These are phyloP conservation scores for Magallana nippona DNA, from an alignment of 2,888 invertebrate genomes.

Conservation along the genomic window DNA sequence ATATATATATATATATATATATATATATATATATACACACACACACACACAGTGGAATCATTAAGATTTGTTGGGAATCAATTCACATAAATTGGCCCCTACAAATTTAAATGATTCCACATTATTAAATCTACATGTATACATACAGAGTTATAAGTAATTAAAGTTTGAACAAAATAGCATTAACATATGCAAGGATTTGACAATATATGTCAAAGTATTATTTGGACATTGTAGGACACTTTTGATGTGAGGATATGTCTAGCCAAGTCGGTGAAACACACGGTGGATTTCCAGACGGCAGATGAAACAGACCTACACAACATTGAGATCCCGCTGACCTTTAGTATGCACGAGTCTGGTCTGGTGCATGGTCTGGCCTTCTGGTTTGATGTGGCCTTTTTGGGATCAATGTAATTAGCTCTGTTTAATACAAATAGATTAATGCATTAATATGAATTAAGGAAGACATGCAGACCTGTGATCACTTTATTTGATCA, in stretches of 20 bases:
- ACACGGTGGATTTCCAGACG: conserved; percentile 95
- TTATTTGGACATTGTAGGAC: conserved; percentile 82
- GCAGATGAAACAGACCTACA: conserved; percentile 96
- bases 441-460: too few relatives aligned
- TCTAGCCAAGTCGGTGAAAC: conserved; percentile 94
- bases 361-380: conserved; percentile 98
- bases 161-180: too few relatives aligned
- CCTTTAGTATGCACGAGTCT: conserved; percentile 94
- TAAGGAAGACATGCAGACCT: too few relatives aligned
- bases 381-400: conserved; percentile 99
- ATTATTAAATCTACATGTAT: background rate
- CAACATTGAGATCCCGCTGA: conserved; percentile 95
- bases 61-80: too few relatives aligned
- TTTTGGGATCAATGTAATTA: conserved; percentile 86
- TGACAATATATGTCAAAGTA: background rate
- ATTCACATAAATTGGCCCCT: too few relatives aligned
- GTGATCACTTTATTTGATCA: too few relatives aligned
- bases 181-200: background rate
- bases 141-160: background rate
- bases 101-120: too few relatives aligned
- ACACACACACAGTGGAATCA: too few relatives aligned
- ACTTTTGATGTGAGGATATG: conserved; percentile 99
- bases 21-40: too few relatives aligned
- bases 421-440: background rate
- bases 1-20: too few relatives aligned